Conservation (phyloP, 2,113 vertebrate species). For the Vanacampus margaritifer region DNA sequence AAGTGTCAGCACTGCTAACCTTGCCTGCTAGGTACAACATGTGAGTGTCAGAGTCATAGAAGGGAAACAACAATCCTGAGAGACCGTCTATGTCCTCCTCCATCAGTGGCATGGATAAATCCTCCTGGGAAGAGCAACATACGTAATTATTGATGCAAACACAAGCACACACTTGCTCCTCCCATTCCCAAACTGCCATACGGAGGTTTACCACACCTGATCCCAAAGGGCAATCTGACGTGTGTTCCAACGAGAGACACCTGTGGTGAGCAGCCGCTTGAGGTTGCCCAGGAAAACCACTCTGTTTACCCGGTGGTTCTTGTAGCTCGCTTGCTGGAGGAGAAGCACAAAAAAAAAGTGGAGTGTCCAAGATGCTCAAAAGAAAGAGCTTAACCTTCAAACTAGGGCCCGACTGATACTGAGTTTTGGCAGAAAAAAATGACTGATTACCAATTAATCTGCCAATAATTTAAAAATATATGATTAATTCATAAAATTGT, state of each 20-base stretch:
- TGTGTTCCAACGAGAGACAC: constrained; percentile 95
- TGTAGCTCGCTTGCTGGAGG: constrained; percentile 85
- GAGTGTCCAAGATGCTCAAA: neutral
- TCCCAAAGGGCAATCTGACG: constrained; percentile 96
- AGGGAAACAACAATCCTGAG: constrained; percentile 91
- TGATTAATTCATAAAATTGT: too few relatives aligned
- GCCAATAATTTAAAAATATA: too few relatives aligned
- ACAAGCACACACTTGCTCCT: neutral
- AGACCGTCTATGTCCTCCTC: constrained; percentile 96
- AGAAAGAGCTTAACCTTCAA: neutral
- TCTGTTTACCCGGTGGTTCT: constrained; percentile 91
- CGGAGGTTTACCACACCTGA: constrained; percentile 77
- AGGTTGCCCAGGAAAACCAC: constrained; percentile 93
- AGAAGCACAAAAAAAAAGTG: constrained; percentile 10
- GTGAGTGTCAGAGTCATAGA: constrained; percentile 93
- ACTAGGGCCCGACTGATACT: too few relatives aligned
- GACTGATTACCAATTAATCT: too few relatives aligned
- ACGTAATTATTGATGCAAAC: constrained; percentile 2
- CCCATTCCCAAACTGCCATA: constrained; percentile 7
- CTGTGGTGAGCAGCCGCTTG: constrained; percentile 89
- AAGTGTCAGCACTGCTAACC: constrained; percentile 62
- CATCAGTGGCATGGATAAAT: constrained; percentile 86
- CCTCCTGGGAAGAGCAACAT: constrained; percentile 68
- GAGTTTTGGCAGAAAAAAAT: too few relatives aligned
- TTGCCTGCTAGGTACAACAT: constrained; percentile 97